Evolutionary conservation across 2,888 invertebrate genomes (phyloP).

Genomic region (Hyles lineata): DNA sequence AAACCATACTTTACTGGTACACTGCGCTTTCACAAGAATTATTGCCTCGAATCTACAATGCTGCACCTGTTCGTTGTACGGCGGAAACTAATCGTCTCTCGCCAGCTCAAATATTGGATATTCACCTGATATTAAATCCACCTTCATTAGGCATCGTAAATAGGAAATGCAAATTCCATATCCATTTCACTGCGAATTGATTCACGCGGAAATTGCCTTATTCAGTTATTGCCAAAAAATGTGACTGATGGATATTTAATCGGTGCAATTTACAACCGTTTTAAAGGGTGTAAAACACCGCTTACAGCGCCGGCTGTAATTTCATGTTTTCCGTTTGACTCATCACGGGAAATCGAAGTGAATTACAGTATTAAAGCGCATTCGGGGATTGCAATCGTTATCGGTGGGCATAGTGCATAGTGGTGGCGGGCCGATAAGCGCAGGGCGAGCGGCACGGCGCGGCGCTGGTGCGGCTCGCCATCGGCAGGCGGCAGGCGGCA

Average conservation of each 20-base stretch:
- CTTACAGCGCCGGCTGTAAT: neutral
- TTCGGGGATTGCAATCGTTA: conserved; percentile 62
- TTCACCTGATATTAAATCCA: neutral
- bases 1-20: neutral
- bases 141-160: neutral
- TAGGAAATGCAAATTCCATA: neutral
- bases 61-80: neutral
- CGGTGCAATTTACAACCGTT: neutral
- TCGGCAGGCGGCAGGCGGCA: conserved; percentile 47
- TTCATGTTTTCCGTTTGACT: neutral
- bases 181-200: neutral
- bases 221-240: neutral
- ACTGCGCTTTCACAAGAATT: neutral
- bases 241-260: neutral
- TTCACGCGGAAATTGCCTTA: too few species aligned
- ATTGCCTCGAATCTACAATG: neutral
- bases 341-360: conserved; percentile 1
- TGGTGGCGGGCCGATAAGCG: conserved; percentile 74
- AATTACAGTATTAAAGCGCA: conserved; percentile 9
- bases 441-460: conserved; percentile 60
- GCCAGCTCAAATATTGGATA: neutral
- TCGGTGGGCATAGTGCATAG: conserved; percentile 66
- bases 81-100: neutral
- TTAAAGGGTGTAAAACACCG: neutral
- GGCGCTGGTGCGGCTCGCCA: conserved; percentile 47